Percentiles rank a stretch among this genome's conserved stretches.
Conservation (phyloP, 2,888 invertebrate species). For the Xanthia togata region DNA sequence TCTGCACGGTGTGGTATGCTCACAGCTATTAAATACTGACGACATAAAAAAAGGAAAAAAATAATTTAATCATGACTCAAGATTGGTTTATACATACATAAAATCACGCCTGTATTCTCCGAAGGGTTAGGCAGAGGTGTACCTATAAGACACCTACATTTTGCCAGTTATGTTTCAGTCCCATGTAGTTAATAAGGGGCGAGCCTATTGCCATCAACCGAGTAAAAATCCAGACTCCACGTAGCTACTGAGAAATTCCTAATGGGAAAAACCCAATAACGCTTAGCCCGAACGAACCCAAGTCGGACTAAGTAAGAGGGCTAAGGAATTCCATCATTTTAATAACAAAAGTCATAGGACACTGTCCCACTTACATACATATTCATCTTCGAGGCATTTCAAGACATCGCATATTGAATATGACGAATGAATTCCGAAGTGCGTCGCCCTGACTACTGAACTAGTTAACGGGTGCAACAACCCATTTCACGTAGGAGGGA, state of each 20-base stretch:
- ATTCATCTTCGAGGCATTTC: conserved; percentile 16
- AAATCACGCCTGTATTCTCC: too few relatives aligned
- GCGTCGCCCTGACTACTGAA: conserved; percentile 64
- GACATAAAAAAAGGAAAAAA: too few relatives aligned
- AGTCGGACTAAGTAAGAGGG: background rate
- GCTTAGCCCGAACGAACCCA: background rate
- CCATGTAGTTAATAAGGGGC: too few relatives aligned
- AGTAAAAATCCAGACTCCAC: background rate
- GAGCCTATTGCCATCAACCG: background rate
- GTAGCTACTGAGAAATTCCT: background rate
- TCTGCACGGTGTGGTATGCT: too few relatives aligned
- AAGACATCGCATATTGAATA: conserved; percentile 51
- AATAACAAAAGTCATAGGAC: background rate
- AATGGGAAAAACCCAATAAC: background rate
- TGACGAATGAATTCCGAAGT: conserved; percentile 60
- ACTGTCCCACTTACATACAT: conserved; percentile 2
- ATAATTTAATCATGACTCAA: too few relatives aligned
- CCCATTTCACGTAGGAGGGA: conserved; percentile 68
- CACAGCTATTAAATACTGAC: too few relatives aligned
- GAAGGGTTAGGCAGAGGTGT: too few relatives aligned
- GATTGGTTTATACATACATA: too few relatives aligned
- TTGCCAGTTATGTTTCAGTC: background rate
- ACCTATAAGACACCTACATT: too few relatives aligned
- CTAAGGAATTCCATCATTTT: background rate
- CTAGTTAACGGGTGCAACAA: conserved; percentile 69